These are phyloP conservation scores for Cossypha dichroa DNA, from an alignment of 2,797 vertebrate genomes.

Conservation along the genomic window DNA sequence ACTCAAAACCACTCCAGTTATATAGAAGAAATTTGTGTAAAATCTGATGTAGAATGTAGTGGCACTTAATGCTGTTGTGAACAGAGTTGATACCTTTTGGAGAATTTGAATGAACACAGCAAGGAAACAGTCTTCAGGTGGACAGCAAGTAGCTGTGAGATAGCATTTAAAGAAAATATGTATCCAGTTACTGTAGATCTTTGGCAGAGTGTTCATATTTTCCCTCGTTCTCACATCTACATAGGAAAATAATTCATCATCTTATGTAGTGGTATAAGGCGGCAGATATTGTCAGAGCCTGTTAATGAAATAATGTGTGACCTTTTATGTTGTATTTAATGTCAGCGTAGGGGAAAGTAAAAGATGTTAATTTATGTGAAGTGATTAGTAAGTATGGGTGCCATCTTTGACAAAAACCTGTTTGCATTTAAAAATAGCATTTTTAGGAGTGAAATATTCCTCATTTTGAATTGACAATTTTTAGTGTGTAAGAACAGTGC, in stretches of 20 bases:
- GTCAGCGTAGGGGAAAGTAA: neutral
- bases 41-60: neutral
- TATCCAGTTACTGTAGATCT: neutral
- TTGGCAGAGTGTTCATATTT: neutral
- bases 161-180: neutral
- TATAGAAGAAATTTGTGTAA: neutral
- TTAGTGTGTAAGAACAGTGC: neutral
- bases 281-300: neutral
- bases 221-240: neutral
- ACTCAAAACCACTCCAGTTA: neutral
- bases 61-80: accelerated
- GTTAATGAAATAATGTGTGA: neutral
- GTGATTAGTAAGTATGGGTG: neutral
- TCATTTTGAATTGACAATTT: neutral
- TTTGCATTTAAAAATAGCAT: neutral
- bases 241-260: neutral
- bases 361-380: accelerated
- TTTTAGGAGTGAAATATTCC: neutral
- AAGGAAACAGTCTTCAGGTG: neutral
- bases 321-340: neutral
- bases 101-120: neutral
- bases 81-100: neutral
- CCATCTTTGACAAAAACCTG: neutral
- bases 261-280: neutral
- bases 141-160: neutral